Conservation (phyloP, 2,888 invertebrate genomes). For the Chloroclysta siterata region DNA sequence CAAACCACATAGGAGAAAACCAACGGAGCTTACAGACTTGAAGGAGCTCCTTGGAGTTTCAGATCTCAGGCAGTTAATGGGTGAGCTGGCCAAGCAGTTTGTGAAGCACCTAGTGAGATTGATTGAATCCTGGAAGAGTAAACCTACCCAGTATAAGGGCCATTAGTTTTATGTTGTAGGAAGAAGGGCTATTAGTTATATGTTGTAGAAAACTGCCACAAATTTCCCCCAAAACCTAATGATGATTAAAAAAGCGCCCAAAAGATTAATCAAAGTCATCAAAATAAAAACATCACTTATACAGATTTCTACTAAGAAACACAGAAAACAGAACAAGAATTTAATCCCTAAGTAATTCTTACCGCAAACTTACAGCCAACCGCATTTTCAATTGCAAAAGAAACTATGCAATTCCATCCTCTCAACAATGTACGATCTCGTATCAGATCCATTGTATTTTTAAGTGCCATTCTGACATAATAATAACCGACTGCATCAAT, state of each 20-base stretch:
- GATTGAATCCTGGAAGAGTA: no score
- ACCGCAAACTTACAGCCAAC: constrained; percentile 5
- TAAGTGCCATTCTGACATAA: constrained; percentile 55
- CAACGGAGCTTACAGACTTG: not conserved
- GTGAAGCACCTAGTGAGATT: no score
- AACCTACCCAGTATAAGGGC: no score
- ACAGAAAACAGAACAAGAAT: not conserved
- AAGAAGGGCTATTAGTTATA: no score
- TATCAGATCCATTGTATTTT: constrained; percentile 36
- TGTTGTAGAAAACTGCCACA: no score
- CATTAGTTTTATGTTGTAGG: no score
- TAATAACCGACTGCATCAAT: constrained; percentile 56
- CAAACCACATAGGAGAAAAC: not conserved
- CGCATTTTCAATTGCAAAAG: constrained; percentile 20
- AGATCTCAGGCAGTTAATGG: no score
- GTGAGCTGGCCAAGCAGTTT: no score
- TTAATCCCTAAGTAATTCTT: not conserved
- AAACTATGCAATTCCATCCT: constrained; percentile 28
- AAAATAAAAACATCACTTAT: not conserved
- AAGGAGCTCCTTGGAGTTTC: not conserved
- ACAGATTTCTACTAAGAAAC: not conserved
- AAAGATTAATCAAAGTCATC: not conserved
- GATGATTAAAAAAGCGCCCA: not conserved
- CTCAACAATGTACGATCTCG: constrained; percentile 24
- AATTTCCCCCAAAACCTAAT: no score